A percentile compares a stretch with the other conserved stretches of the same genome.
Evolutionary conservation across 2,888 invertebrate genomes (phyloP).

Genomic region (Protonemura montana): DNA sequence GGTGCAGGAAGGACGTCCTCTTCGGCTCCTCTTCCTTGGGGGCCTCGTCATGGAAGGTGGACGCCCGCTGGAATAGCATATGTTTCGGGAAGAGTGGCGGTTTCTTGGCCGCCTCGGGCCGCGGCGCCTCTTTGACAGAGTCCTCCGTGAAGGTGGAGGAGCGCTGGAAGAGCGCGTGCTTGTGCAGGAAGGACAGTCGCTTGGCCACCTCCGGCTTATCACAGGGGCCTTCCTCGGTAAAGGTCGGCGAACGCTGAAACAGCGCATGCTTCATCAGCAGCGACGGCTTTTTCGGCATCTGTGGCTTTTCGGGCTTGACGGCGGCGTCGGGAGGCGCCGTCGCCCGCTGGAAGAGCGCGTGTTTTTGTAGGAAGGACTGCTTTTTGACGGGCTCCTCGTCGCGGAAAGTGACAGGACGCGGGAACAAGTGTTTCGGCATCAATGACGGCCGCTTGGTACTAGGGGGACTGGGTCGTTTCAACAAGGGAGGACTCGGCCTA

Average conservation of each 20-base stretch:
- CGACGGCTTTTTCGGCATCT: not conserved
- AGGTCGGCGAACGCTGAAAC: not conserved
- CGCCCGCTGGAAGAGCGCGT: not conserved
- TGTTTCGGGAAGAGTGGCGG: not conserved
- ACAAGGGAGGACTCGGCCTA: not conserved
- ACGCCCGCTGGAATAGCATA: not conserved
- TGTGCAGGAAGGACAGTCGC: constrained; percentile 7
- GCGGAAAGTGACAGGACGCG: not conserved
- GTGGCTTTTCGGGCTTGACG: not conserved
- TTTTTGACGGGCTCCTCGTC: not conserved
- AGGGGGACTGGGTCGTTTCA: not conserved
- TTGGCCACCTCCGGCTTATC: not conserved
- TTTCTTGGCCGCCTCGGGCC: not conserved
- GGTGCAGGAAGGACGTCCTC: not conserved
- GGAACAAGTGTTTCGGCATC: not conserved
- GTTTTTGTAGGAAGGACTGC: not conserved
- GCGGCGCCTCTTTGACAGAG: not conserved
- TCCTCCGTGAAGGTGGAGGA: constrained; percentile 5
- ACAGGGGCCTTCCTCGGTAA: not conserved
- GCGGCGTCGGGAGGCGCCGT: not conserved
- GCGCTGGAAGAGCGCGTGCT: not conserved
- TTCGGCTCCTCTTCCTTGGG: not conserved
- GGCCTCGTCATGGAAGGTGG: not conserved
- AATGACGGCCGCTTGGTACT: not conserved
- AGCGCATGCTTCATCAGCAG: not conserved